These are phyloP conservation scores for Hippocampus mohnikei DNA, from an alignment of 2,113 vertebrate species.

Conservation along the genomic window DNA sequence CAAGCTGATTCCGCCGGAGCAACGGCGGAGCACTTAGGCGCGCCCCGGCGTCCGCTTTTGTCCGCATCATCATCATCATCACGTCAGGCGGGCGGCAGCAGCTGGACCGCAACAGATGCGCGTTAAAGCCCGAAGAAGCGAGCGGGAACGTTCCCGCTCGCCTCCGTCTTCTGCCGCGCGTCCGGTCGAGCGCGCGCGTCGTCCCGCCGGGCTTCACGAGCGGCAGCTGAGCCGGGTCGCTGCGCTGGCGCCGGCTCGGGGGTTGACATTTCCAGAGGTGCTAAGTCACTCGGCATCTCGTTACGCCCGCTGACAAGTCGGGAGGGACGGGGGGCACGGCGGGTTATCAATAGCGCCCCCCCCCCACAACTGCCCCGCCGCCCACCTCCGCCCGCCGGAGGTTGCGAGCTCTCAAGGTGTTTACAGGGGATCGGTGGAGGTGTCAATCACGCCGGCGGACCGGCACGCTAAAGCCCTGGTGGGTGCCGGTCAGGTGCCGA, in stretches of 20 bases:
- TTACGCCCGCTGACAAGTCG: conserved; percentile 71
- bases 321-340: conserved; percentile 42
- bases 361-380: too few species aligned
- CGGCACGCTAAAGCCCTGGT: conserved; percentile 34
- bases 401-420: conserved; percentile 69
- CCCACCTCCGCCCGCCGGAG: conserved; percentile 40
- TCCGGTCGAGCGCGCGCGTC: conserved; percentile 34
- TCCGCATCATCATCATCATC: conserved; percentile 39
- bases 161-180: conserved; percentile 46
- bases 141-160: conserved; percentile 3
- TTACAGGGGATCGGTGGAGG: conserved; percentile 56
- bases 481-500: conserved; percentile 68
- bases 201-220: conserved; percentile 40
- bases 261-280: conserved; percentile 77
- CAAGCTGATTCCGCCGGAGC: conserved; percentile 51
- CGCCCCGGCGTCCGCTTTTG: conserved; percentile 31
- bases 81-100: conserved; percentile 47
- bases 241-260: conserved; percentile 48
- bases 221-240: conserved; percentile 62
- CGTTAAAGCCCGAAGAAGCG: conserved; percentile 35
- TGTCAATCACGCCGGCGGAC: conserved; percentile 52
- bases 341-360: conserved; percentile 54
- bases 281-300: conserved; percentile 74
- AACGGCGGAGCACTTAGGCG: conserved; percentile 50
- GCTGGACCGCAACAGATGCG: conserved; percentile 58